A percentile compares a stretch with the other conserved stretches of the same genome.
Conservation (phyloP, 2,113 vertebrate species). For the Lepidothrix coronata region DNA sequence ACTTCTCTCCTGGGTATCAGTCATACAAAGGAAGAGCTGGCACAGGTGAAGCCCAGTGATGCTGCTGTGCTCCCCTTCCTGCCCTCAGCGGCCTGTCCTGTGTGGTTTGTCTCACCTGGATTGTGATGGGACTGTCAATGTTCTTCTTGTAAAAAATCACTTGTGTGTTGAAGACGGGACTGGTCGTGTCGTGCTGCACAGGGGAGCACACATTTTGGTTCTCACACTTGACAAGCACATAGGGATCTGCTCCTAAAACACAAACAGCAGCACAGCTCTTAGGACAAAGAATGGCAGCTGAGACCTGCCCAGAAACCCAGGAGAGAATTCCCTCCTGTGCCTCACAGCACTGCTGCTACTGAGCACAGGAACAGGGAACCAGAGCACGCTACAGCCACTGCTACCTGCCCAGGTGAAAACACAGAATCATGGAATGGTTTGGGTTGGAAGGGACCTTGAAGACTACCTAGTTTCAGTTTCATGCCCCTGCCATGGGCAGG, state of each 20-base stretch:
- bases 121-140: constrained; percentile 76
- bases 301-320: neutral
- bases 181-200: constrained; percentile 73
- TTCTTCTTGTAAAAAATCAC: constrained; percentile 89
- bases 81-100: neutral
- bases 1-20: neutral
- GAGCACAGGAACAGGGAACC: neutral
- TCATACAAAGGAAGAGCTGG: neutral
- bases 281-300: neutral
- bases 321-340: neutral
- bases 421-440: neutral
- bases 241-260: constrained; percentile 85
- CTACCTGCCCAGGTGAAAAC: neutral
- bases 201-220: constrained; percentile 73
- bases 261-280: neutral
- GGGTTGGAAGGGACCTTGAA: neutral
- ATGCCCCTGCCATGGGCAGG: fast-evolving
- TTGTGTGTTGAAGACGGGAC: constrained; percentile 80
- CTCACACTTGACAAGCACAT: constrained; percentile 88
- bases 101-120: constrained; percentile 79
- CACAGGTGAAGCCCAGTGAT: neutral
- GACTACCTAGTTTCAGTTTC: fast-evolving
- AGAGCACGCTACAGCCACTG: fast-evolving
- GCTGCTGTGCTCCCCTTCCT: neutral
- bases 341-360: neutral